Percentiles rank a stretch among this genome's conserved stretches.
Evolutionary conservation across 1,140 invertebrate species (phyloP).

Genomic region (Cotesia chilonis): DNA sequence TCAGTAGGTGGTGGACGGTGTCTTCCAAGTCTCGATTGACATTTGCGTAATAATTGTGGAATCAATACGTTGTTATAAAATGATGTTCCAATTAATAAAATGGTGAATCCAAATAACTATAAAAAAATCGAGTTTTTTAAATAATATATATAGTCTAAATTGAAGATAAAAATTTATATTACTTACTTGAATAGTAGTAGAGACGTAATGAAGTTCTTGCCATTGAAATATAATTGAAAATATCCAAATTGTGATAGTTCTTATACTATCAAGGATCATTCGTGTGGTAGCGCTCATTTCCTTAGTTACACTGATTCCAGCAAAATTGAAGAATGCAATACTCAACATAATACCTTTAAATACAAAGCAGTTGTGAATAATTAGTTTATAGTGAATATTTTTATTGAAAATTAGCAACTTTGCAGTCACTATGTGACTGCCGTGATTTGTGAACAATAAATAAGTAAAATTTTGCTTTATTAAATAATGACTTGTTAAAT

Average conservation of each 20-base stretch:
- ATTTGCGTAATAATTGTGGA: conserved; percentile 57
- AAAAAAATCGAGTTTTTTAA: conserved; percentile 38
- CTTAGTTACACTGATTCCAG: conserved; percentile 95
- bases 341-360: conserved; percentile 83
- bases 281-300: conserved; percentile 91
- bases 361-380: conserved; percentile 27
- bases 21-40: conserved; percentile 46
- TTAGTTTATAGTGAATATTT: neutral
- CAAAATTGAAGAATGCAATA: conserved; percentile 97
- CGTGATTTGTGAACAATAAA: too few relatives aligned
- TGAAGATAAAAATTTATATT: conserved; percentile 7
- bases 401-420: too few relatives aligned
- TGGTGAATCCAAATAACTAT: conserved; percentile 75
- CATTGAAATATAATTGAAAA: conserved; percentile 78
- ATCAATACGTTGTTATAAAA: conserved; percentile 79
- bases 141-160: too few relatives aligned
- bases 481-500: too few relatives aligned
- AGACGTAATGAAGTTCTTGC: conserved; percentile 81
- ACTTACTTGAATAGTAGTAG: conserved; percentile 69
- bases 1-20: conserved; percentile 50
- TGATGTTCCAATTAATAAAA: conserved; percentile 80
- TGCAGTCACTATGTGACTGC: too few relatives aligned
- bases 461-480: too few relatives aligned
- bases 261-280: conserved; percentile 90
- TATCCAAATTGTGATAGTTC: conserved; percentile 90